A percentile compares a stretch with the other conserved stretches of the same genome.
These are phyloP conservation scores for Siniperca undulata DNA, from an alignment of 2,797 vertebrate species.

Conservation along the genomic window DNA sequence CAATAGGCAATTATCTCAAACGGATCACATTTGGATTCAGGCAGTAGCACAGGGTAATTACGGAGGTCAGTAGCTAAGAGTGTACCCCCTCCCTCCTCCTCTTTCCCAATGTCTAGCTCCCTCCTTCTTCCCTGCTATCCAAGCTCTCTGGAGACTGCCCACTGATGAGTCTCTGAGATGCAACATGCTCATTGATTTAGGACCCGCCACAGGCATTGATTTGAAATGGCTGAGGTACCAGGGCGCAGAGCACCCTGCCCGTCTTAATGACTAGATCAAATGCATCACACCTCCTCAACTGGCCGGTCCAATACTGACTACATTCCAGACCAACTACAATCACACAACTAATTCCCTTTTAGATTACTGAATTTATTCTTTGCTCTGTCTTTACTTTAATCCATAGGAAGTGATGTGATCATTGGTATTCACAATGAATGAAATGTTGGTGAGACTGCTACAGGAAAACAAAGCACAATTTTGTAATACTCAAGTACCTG, in stretches of 20 bases:
- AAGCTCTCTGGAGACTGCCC: conserved; percentile 76
- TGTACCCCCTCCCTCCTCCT: conserved; percentile 37
- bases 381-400: conserved; percentile 44
- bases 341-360: conserved; percentile 69
- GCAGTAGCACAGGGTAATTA: conserved; percentile 83
- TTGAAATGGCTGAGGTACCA: conserved; percentile 82
- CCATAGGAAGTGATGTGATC: conserved; percentile 46
- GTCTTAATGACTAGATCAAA: conserved; percentile 86
- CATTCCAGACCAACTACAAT: conserved; percentile 72
- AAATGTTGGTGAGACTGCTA: conserved; percentile 7
- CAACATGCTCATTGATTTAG: conserved; percentile 86
- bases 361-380: conserved; percentile 42
- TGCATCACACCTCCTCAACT: conserved; percentile 79
- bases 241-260: conserved; percentile 67
- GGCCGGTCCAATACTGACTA: conserved; percentile 57
- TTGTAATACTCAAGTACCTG: background rate
- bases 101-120: conserved; percentile 55
- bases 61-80: conserved; percentile 81
- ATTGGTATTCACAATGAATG: conserved; percentile 37
- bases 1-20: conserved; percentile 85
- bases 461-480: background rate
- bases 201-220: conserved; percentile 85
- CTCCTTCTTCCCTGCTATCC: conserved; percentile 50
- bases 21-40: conserved; percentile 85
- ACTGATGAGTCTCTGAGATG: conserved; percentile 85